These are phyloP conservation scores for Botrylloides violaceus DNA, from an alignment of 23 tunicate genomes.

Conservation along the genomic window DNA sequence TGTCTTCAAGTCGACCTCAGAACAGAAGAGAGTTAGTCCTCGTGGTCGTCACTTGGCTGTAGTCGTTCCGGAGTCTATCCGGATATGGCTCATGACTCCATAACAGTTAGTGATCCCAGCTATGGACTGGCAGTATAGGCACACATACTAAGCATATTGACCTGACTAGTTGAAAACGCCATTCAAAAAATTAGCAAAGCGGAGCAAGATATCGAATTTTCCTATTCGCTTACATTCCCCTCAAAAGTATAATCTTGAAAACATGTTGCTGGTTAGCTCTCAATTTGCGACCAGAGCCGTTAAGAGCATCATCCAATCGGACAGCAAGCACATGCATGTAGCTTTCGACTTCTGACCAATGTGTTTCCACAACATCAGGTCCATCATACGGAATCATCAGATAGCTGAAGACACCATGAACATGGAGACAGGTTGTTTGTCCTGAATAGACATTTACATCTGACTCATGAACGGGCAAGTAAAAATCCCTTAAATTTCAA, in stretches of 20 bases:
- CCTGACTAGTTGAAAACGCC: neutral
- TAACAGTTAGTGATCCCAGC: too few species aligned
- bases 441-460: slow-evolving; percentile 35
- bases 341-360: slow-evolving; percentile 18
- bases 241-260: slow-evolving; percentile 45
- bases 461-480: too few species aligned
- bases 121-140: too few species aligned
- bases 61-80: too few species aligned
- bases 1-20: too few species aligned
- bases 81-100: too few species aligned
- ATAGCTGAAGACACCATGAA: slow-evolving; percentile 86
- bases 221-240: slow-evolving; percentile 80
- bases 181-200: slow-evolving; percentile 3
- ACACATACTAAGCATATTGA: too few species aligned
- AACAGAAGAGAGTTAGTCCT: too few species aligned
- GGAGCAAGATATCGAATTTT: too few species aligned
- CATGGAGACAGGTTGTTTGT: slow-evolving; percentile 63
- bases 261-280: slow-evolving; percentile 53
- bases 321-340: slow-evolving; percentile 46
- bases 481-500: too few species aligned
- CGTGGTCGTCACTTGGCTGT: too few species aligned
- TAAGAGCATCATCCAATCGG: slow-evolving; percentile 63
- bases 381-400: slow-evolving; percentile 58
- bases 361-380: slow-evolving; percentile 31
- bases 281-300: slow-evolving; percentile 14